These are phyloP conservation scores for Pardalotus punctatus DNA, from an alignment of 2,113 vertebrate species.

Conservation along the genomic window DNA sequence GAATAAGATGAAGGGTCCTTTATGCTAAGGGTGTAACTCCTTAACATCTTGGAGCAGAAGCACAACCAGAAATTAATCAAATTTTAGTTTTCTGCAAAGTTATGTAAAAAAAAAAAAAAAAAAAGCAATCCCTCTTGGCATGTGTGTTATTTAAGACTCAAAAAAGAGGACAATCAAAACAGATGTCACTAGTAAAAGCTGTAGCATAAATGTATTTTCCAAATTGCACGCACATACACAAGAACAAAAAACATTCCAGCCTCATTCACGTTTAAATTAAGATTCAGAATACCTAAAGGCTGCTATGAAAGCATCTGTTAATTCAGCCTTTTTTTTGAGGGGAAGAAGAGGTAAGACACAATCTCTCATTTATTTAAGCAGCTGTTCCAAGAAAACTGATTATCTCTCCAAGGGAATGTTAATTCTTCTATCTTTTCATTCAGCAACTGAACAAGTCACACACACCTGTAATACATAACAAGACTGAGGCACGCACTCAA, in stretches of 20 bases:
- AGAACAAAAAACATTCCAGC: not conserved
- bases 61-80: not conserved
- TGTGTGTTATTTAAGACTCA: not conserved
- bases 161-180: not conserved
- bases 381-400: not conserved
- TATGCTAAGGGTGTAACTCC: not conserved
- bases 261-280: slow-evolving; percentile 31
- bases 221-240: not conserved
- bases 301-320: slow-evolving; percentile 1
- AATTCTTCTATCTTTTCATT: not conserved
- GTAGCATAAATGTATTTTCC: not conserved
- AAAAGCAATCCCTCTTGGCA: not conserved
- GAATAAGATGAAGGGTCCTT: not conserved
- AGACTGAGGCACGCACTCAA: not conserved
- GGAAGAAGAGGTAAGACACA: not conserved
- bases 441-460: not conserved
- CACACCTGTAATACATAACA: not conserved
- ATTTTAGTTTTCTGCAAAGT: not conserved
- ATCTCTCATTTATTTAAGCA: slow-evolving; percentile 2
- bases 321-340: not conserved
- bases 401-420: not conserved
- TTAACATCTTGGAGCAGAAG: not conserved
- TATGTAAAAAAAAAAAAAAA: not conserved
- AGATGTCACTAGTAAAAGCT: not conserved
- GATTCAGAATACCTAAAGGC: not conserved